Evolutionary conservation across 2,113 vertebrate genomes (phyloP).

Genomic region (Pituophis catenifer): DNA sequence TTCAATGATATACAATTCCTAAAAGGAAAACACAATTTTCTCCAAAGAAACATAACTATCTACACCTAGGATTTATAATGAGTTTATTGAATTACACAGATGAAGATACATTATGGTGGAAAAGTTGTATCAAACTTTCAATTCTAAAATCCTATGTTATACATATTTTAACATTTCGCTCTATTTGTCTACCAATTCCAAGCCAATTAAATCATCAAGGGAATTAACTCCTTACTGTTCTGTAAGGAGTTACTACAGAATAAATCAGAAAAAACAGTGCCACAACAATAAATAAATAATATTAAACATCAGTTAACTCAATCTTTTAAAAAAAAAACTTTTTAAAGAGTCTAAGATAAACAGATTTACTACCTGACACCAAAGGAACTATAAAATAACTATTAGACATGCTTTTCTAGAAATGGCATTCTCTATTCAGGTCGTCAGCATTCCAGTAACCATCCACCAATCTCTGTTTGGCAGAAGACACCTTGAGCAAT

Average conservation of each 20-base stretch:
- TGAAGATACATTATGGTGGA: not conserved
- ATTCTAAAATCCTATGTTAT: not conserved
- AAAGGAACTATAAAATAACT: not conserved
- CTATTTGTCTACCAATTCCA: not conserved
- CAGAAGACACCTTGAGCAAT: not conserved
- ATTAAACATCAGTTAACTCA: not conserved
- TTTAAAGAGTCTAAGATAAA: not conserved
- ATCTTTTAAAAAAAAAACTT: not conserved
- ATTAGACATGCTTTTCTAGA: not conserved
- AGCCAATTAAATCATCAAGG: not conserved
- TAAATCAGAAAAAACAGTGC: not conserved
- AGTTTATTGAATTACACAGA: not conserved
- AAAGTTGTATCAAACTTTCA: not conserved
- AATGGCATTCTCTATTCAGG: not conserved
- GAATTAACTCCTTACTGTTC: not conserved
- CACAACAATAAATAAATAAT: not conserved
- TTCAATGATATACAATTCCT: not conserved
- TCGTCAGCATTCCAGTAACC: not conserved
- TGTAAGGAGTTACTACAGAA: not conserved
- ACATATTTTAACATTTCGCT: not conserved
- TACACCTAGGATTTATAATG: not conserved
- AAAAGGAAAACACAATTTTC: not conserved
- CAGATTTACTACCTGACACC: not conserved
- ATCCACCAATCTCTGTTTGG: not conserved
- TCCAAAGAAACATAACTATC: not conserved